A percentile compares a stretch with the other conserved stretches of the same genome.
Evolutionary conservation across 2,113 vertebrate genomes (phyloP).

Genomic region (Notothenia coriiceps): DNA sequence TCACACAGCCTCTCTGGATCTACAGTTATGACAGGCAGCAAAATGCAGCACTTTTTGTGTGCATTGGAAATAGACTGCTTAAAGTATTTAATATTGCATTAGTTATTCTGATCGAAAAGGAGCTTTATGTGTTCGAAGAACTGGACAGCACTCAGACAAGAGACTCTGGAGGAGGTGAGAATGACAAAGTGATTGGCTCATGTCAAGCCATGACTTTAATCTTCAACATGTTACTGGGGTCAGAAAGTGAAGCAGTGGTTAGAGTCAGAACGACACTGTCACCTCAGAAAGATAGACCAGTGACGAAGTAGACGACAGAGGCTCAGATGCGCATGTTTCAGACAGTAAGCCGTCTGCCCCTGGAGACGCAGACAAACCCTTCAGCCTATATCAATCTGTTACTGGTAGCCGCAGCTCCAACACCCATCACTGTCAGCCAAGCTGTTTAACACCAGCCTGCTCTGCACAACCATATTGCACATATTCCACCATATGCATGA

Average conservation of each 20-base stretch:
- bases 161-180: not conserved
- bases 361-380: constrained; percentile 38
- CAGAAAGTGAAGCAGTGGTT: constrained; percentile 1
- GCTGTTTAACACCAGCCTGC: constrained; percentile 25
- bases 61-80: constrained; percentile 12
- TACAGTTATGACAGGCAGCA: not conserved
- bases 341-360: constrained; percentile 30
- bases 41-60: not conserved
- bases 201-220: constrained; percentile 26
- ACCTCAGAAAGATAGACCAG: constrained; percentile 22
- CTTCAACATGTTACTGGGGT: constrained; percentile 19
- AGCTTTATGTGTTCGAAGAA: constrained; percentile 11
- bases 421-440: constrained; percentile 33
- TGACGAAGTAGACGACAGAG: constrained; percentile 38
- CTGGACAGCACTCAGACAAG: not conserved
- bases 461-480: constrained; percentile 15
- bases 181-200: constrained; percentile 26
- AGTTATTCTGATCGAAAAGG: not conserved
- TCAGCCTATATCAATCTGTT: constrained; percentile 41
- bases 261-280: constrained; percentile 20
- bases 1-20: constrained; percentile 9
- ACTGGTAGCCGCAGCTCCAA: constrained; percentile 33
- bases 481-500: constrained; percentile 31
- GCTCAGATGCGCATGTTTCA: constrained; percentile 28
- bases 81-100: constrained; percentile 5